These are phyloP conservation scores for Bugulina stolonifera DNA, from an alignment of 2,888 invertebrate genomes.

Conservation along the genomic window DNA sequence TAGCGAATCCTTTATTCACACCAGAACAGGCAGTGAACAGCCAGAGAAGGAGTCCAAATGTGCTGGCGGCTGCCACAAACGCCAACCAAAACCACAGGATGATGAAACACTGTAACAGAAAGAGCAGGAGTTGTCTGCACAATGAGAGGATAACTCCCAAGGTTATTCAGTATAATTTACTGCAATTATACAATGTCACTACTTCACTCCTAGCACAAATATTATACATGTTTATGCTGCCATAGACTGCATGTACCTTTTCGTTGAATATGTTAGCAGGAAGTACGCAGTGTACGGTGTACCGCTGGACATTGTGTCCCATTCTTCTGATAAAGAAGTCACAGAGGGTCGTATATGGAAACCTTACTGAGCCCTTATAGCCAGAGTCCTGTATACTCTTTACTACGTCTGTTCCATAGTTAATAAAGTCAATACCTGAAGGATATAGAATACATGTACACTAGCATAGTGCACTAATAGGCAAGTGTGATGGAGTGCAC, in stretches of 20 bases:
- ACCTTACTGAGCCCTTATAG: conserved; percentile 35
- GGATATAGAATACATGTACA: too few relatives aligned
- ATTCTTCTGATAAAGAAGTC: conserved; percentile 50
- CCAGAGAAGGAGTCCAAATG: conserved; percentile 1
- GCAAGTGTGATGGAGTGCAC: too few relatives aligned
- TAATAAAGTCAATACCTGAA: background rate
- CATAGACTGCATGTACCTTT: conserved; percentile 37
- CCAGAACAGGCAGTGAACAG: background rate
- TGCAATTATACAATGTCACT: too few relatives aligned
- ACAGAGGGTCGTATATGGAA: conserved; percentile 50
- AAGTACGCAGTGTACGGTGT: conserved; percentile 33
- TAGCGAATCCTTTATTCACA: conserved; percentile 7
- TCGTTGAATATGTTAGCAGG: conserved; percentile 39
- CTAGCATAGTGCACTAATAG: too few relatives aligned
- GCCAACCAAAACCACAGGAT: conserved; percentile 18
- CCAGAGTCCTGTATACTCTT: background rate
- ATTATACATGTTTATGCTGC: too few relatives aligned
- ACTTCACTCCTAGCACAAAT: too few relatives aligned
- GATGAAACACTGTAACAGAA: conserved; percentile 9
- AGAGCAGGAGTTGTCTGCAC: too few relatives aligned
- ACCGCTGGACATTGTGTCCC: conserved; percentile 41
- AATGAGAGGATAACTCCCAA: too few relatives aligned
- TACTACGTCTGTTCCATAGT: background rate
- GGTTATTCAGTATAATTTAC: too few relatives aligned
- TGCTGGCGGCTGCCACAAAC: conserved; percentile 11